These are phyloP conservation scores for Choloepus didactylus DNA, from an alignment of 2,797 vertebrate genomes.

Conservation along the genomic window DNA sequence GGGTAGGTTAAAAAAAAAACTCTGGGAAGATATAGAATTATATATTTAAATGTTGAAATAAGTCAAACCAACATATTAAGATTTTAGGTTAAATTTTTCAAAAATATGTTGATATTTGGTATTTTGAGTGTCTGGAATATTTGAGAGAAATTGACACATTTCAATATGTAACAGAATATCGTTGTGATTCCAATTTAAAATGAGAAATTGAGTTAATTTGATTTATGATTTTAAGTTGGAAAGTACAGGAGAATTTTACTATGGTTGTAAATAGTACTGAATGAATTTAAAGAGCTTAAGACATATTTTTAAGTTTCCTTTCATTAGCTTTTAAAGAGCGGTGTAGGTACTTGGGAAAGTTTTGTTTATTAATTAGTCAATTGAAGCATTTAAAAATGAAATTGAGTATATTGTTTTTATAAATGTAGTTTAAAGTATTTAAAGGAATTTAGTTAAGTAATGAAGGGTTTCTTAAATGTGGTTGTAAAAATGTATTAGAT, in stretches of 20 bases:
- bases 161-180: not conserved
- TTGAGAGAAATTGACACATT: conserved; percentile 43
- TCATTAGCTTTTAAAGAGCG: conserved; percentile 24
- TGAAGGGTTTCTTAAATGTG: not conserved
- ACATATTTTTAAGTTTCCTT: not conserved
- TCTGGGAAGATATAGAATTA: not conserved
- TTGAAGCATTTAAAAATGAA: conserved; percentile 34
- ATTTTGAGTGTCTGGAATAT: conserved; percentile 50
- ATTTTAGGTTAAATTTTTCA: conserved; percentile 29
- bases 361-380: not conserved
- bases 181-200: conserved; percentile 43
- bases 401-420: conserved; percentile 3
- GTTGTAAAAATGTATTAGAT: not conserved
- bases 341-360: not conserved
- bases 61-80: conserved; percentile 33
- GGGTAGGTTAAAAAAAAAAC: no score
- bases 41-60: conserved; percentile 55
- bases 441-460: not conserved
- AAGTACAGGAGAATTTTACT: not conserved
- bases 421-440: conserved; percentile 59
- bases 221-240: conserved; percentile 39
- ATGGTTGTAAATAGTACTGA: not conserved
- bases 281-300: conserved; percentile 19
- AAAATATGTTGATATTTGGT: not conserved
- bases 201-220: not conserved